Evolutionary conservation across 2,888 invertebrate species (phyloP), one percentile per base, ranked within the genome.

Genomic region (Morpho deidamia): DNA sequence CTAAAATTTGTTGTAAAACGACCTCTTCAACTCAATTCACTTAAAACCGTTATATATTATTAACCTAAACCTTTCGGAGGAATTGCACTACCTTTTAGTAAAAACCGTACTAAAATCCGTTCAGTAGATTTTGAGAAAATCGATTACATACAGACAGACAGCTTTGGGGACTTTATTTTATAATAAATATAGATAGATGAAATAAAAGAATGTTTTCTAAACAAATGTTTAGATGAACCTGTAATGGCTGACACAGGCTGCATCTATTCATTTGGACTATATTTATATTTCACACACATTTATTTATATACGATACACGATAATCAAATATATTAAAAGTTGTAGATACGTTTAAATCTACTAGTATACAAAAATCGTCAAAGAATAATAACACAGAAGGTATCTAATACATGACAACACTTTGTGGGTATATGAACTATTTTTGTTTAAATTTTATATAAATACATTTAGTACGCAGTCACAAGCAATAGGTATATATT

Each of bases 211-310:
- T 60, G 49, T 7, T 8, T 33, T 33, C 61, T 72, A 65, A 68
- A 72, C 84, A 85, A 84, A 84, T 81, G 81, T 58, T 48, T 71
- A 82, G 80, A 74, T 66, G 70, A 69, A 66, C 74, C 78, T 81
- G 87, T 66, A 74, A 89, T 89, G 89, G 89, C 89, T 89, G 89
- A 53, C 77, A 69, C 88, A 83, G 79, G 68, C 69, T 77, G 59
- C 66, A 56, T 71, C 79, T 74, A 76, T 44, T 63, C 82, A 83
- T 81, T 81, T 79, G 81, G 54, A 52, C 41, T 77, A 74, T 81
- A 80, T 72, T 78, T 60, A 54, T 52, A 58, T 54, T 41, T 4
- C 4, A 59, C 64, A 23, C 5, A 62, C 55, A 53, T 59, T 58
- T 55, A 64, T 53, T n/a, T n/a, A n/a, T 61, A 69, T 60, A 64